Evolutionary conservation across 2,797 vertebrate genomes (phyloP).

Genomic region (Pangasius mekongensis): DNA sequence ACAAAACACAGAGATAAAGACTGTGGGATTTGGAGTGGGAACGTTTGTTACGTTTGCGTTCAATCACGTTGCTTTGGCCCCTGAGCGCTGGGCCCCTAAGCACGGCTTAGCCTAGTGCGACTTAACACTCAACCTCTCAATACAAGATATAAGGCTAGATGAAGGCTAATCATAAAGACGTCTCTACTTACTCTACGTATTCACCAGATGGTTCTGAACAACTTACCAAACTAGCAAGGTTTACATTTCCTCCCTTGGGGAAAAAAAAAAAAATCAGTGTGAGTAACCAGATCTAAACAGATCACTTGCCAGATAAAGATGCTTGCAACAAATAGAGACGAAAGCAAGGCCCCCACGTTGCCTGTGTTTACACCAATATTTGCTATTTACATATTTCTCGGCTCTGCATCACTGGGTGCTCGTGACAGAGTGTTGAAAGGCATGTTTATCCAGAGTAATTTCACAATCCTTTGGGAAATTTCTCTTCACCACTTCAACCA

Average conservation of each 20-base stretch:
- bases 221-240: constrained; percentile 68
- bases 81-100: constrained; percentile 71
- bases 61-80: constrained; percentile 68
- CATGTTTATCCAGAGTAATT: constrained; percentile 37
- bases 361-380: constrained; percentile 54
- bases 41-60: constrained; percentile 67
- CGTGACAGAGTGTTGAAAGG: constrained; percentile 45
- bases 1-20: constrained; percentile 34
- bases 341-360: constrained; percentile 22
- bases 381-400: constrained; percentile 59
- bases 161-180: background rate
- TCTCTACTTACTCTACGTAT: background rate
- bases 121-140: constrained; percentile 34
- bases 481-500: constrained; percentile 10
- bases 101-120: constrained; percentile 69
- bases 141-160: background rate
- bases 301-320: constrained; percentile 48
- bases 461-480: background rate
- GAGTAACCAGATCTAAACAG: constrained; percentile 71
- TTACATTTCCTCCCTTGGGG: constrained; percentile 69
- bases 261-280: constrained; percentile 62
- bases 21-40: constrained; percentile 36
- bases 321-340: constrained; percentile 57
- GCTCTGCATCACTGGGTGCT: constrained; percentile 27
- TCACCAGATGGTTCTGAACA: constrained; percentile 49